A percentile compares a stretch with the other conserved stretches of the same genome.
Evolutionary conservation across 2,797 vertebrate genomes (phyloP).

Genomic region (Hippoglossus hippoglossus): DNA sequence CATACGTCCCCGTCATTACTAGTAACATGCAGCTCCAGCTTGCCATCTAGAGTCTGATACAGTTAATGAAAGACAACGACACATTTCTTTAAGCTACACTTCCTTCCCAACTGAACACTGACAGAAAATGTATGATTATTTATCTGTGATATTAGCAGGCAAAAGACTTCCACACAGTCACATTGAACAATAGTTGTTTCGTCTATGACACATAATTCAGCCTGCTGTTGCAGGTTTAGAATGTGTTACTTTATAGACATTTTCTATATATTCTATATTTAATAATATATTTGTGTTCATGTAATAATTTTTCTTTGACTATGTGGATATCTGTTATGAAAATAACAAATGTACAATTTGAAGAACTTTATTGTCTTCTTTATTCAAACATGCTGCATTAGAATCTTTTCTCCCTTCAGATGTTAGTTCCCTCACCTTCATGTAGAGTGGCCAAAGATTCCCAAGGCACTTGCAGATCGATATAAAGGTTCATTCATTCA

Average conservation of each 20-base stretch:
- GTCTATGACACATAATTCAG: neutral
- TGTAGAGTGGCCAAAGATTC: too few species aligned
- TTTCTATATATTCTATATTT: neutral
- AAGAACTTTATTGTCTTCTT: too few species aligned
- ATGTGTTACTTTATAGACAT: neutral
- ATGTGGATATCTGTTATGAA: neutral
- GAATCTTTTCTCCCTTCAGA: too few species aligned
- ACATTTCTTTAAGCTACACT: slow-evolving; percentile 7
- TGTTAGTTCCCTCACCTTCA: too few species aligned
- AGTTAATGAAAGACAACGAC: slow-evolving; percentile 20
- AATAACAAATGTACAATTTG: neutral
- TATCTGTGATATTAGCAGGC: too few species aligned
- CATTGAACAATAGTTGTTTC: too few species aligned
- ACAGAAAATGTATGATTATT: too few species aligned
- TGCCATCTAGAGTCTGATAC: slow-evolving; percentile 45
- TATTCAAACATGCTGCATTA: too few species aligned
- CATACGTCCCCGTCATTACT: neutral
- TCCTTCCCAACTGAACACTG: neutral
- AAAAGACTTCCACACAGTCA: neutral
- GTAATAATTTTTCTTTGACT: neutral
- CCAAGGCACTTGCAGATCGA: too few species aligned
- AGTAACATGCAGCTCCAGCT: slow-evolving; percentile 32
- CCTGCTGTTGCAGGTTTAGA: neutral
- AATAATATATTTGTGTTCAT: neutral
- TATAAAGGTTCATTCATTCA: too few species aligned